These are phyloP conservation scores for Anoncus sp. DNA, from an alignment of 2,888 invertebrate genomes.

Conservation along the genomic window DNA sequence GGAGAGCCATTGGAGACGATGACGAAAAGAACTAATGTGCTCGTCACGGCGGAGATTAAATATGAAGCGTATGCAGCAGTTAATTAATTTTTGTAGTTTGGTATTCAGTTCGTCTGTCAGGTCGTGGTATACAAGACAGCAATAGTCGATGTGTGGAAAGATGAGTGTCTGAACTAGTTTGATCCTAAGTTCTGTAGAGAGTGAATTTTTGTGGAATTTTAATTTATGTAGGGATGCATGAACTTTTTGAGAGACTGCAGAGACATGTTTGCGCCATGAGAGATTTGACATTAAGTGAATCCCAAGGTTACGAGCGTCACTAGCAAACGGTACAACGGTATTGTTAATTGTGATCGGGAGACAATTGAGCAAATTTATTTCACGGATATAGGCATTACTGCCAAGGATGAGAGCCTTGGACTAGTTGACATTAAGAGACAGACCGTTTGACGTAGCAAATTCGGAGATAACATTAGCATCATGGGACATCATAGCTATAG, in stretches of 20 bases:
- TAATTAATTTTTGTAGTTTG: not conserved
- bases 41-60: not conserved
- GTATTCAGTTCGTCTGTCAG: too few species aligned
- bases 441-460: not conserved
- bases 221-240: constrained; percentile 21
- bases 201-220: constrained; percentile 4
- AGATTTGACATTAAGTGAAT: not conserved
- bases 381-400: not conserved
- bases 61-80: not conserved
- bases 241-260: constrained; percentile 1
- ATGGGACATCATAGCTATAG: not conserved
- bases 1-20: too few species aligned
- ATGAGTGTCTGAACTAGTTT: constrained; percentile 17
- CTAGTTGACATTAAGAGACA: not conserved
- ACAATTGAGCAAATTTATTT: not conserved
- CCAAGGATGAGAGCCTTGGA: constrained; percentile 8
- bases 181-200: not conserved
- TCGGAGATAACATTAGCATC: not conserved
- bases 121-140: constrained; percentile 28
- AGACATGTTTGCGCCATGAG: constrained; percentile 22
- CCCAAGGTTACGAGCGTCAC: constrained; percentile 11
- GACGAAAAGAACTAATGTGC: too few species aligned
- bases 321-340: not conserved
- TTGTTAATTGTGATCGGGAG: not conserved
- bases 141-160: constrained; percentile 33